Evolutionary conservation across 2,888 invertebrate genomes (phyloP), one percentile per base, ranked within the genome.

Genomic region (Catocala sponsa): DNA sequence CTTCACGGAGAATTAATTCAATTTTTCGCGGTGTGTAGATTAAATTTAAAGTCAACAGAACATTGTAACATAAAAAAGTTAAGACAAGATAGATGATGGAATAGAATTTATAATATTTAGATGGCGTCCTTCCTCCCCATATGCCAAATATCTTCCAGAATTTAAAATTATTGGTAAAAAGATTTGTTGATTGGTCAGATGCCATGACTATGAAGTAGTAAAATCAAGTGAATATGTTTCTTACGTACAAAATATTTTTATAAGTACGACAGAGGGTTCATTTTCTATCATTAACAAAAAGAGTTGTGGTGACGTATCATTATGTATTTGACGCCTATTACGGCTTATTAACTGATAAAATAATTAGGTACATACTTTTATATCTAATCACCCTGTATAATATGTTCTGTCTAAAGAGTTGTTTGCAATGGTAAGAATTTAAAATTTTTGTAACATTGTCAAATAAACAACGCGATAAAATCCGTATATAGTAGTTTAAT

Each of bases 1-100:
- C 83, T 84, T 93, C 92, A 2, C 78, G 82, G 15, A 92, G 81
- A 41, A 91, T 59, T 53, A 85, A 63, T 62, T 91, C 90, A 12
- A 92, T 80, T 75, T 82, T 84, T 33, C 70, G 75, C 0, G 91
- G 91, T 0, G 89, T 89, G 54, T 84, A 89, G 47, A 82, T 52
- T 42, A 92, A 68, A 68, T 90, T 92, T 10, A 91, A 15, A 12
- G 88, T 85, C 6, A 92, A 69, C 15, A 92, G 76, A 15, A 83
- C 44, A 52, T 89, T 85, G 62, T 91, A 92, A 48, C 77, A 50
- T 4, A 84, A 61, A 6, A 87, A 70, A 0, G 82, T 85, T 11
- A 81, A 44, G 15, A 83, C 71, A 0, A 91, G 72, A 54, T 85
- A 91, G 6, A 78, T 0, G 44, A 70, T 65, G 0, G 88, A 87